Percentiles rank a stretch among this genome's conserved stretches.
Evolutionary conservation across 92 coral and sea anemone genomes (phyloP).

Genomic region (Parazoanthus atlanticus): DNA sequence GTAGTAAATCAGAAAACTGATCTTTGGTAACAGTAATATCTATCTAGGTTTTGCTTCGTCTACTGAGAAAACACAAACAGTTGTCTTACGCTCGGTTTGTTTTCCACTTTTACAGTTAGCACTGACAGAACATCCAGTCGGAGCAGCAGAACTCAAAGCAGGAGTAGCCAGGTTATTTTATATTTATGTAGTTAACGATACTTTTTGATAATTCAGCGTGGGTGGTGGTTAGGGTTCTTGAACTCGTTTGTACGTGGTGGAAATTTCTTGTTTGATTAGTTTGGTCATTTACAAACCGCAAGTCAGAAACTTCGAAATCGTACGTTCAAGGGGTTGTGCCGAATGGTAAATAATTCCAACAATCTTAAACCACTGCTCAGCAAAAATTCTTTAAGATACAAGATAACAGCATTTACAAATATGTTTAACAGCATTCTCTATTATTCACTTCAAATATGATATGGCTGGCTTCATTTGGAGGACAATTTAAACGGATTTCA

Average conservation of each 20-base stretch:
- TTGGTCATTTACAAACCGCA: no score
- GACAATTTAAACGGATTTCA: neutral
- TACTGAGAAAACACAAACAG: neutral
- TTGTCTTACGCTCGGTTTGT: neutral
- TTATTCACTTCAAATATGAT: neutral
- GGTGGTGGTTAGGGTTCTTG: neutral
- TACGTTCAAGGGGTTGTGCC: no score
- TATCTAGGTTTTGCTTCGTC: neutral
- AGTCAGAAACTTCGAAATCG: no score
- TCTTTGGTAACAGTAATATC: no score
- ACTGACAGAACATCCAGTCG: slow-evolving; percentile 83
- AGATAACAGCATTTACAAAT: no score
- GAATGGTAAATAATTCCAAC: no score
- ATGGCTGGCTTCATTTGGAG: neutral
- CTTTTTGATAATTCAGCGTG: neutral
- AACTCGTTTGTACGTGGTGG: neutral
- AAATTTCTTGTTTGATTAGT: neutral
- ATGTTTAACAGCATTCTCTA: no score
- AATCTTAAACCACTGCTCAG: no score
- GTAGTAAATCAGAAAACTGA: no score
- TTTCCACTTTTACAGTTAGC: slow-evolving; percentile 45
- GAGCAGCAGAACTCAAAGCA: slow-evolving; percentile 81
- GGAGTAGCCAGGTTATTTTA: slow-evolving; percentile 54
- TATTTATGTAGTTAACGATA: neutral
- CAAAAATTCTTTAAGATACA: no score